These are phyloP conservation scores for Ooceraea biroi DNA, from an alignment of 1,140 invertebrate genomes.

Conservation along the genomic window DNA sequence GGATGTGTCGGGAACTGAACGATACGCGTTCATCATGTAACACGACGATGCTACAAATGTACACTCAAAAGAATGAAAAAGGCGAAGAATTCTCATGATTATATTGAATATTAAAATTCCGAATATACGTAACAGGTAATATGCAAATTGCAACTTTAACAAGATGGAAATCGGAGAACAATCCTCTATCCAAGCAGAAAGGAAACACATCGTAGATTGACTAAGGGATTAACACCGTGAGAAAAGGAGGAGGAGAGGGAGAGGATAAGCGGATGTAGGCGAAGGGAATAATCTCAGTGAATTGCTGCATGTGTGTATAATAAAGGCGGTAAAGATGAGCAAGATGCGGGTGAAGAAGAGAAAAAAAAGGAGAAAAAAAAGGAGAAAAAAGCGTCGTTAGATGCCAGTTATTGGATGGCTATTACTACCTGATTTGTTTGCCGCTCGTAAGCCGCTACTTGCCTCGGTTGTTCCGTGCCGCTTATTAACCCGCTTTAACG, in stretches of 20 bases:
- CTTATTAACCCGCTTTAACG: constrained; percentile 46
- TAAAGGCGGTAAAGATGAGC: neutral
- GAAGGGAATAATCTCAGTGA: constrained; percentile 25
- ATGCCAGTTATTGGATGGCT: constrained; percentile 56
- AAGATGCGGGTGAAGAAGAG: neutral
- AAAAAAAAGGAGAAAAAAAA: neutral
- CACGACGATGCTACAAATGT: neutral
- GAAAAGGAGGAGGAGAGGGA: neutral
- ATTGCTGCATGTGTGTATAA: neutral
- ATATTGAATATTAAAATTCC: constrained; percentile 10
- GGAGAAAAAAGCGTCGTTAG: constrained; percentile 27
- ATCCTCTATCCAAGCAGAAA: too few species aligned
- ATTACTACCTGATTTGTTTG: constrained; percentile 67
- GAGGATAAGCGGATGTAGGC: neutral
- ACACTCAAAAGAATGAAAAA: constrained; percentile 7
- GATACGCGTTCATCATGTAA: neutral
- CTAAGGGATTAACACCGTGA: too few species aligned
- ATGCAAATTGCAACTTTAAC: constrained; percentile 11
- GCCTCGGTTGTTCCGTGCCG: neutral
- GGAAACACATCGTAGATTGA: too few species aligned
- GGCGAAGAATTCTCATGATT: neutral
- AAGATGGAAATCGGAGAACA: too few species aligned
- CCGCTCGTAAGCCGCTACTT: constrained; percentile 57
- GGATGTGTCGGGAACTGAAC: neutral
- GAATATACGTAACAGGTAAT: neutral